These are phyloP conservation scores for Myotis yumanensis DNA, from an alignment of 2,113 vertebrate genomes.

Conservation along the genomic window DNA sequence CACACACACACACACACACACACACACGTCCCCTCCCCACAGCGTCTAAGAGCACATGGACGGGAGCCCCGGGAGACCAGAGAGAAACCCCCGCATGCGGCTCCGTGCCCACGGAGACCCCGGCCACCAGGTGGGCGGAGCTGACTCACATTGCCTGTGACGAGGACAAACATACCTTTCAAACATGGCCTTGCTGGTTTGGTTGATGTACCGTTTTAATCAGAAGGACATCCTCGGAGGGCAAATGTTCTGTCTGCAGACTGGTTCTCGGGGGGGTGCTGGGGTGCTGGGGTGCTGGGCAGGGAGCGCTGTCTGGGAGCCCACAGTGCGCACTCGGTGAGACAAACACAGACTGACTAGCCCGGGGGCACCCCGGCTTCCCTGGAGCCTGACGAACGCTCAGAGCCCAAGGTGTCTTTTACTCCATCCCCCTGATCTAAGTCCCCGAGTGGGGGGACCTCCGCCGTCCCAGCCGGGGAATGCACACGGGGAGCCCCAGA, in stretches of 20 bases:
- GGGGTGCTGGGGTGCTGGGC: fast-evolving
- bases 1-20: no score
- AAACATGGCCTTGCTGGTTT: slow-evolving; percentile 70
- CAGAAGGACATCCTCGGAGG: slow-evolving; percentile 70
- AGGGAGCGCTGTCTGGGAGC: not conserved
- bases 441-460: not conserved
- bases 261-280: not conserved
- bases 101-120: slow-evolving; percentile 45
- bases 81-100: fast-evolving
- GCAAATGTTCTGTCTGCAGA: slow-evolving; percentile 40
- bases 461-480: not conserved
- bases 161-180: slow-evolving; percentile 78
- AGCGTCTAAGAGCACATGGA: slow-evolving; percentile 38
- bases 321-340: not conserved
- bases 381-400: not conserved
- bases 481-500: fast-evolving
- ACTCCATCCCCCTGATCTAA: not conserved
- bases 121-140: not conserved
- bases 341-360: slow-evolving; percentile 28
- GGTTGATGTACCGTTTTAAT: slow-evolving; percentile 75
- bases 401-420: slow-evolving; percentile 26
- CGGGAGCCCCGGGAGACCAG: not conserved
- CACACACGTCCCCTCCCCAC: not conserved
- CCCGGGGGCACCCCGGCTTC: not conserved
- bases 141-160: slow-evolving; percentile 62